Conservation (phyloP, 1,140 invertebrate species). For the Drosophila hydei region DNA sequence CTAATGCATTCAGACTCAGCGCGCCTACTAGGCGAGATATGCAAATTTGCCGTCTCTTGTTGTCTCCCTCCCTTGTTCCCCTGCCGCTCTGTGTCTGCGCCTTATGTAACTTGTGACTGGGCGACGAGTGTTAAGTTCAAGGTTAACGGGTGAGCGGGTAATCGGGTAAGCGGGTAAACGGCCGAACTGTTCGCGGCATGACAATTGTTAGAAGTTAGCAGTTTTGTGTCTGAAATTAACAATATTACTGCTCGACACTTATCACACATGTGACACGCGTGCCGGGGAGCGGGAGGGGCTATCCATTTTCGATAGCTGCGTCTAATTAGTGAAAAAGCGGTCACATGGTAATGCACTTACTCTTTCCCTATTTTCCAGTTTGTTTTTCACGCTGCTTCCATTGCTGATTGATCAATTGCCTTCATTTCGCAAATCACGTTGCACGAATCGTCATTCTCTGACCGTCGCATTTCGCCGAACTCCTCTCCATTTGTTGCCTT, state of each 20-base stretch:
- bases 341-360: slow-evolving; percentile 53
- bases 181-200: slow-evolving; percentile 1
- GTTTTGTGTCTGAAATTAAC: slow-evolving; percentile 39
- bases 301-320: slow-evolving; percentile 36
- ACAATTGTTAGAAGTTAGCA: slow-evolving; percentile 16
- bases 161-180: background rate
- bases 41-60: slow-evolving; percentile 47
- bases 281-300: background rate
- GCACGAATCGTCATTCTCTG: slow-evolving; percentile 41
- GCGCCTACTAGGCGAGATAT: slow-evolving; percentile 31
- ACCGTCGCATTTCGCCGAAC: background rate
- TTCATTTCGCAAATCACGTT: slow-evolving; percentile 54
- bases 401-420: slow-evolving; percentile 18
- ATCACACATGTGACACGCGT: slow-evolving; percentile 47
- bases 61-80: background rate
- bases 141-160: slow-evolving; percentile 32
- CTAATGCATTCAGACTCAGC: slow-evolving; percentile 40
- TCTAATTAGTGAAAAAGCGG: slow-evolving; percentile 50
- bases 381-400: background rate
- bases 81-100: slow-evolving; percentile 11
- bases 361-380: background rate
- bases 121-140: slow-evolving; percentile 57
- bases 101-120: slow-evolving; percentile 36
- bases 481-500: background rate
- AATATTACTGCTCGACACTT: slow-evolving; percentile 37